These are phyloP conservation scores for Bembecia ichneumoniformis DNA, from an alignment of 2,888 invertebrate species.

Conservation along the genomic window DNA sequence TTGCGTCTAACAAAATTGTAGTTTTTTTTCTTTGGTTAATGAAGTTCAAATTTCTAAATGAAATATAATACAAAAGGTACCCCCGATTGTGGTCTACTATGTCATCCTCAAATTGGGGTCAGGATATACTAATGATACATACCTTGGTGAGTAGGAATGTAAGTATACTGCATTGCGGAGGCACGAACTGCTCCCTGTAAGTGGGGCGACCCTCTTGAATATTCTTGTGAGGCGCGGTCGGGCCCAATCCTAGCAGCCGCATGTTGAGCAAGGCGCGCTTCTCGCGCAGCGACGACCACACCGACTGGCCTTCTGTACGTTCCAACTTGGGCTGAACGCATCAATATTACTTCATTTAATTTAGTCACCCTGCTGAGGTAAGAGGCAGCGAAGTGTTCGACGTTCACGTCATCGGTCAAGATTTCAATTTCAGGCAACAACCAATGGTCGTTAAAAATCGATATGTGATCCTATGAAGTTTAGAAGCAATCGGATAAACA, in stretches of 20 bases:
- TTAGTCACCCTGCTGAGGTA: too few relatives aligned
- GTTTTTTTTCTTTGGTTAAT: too few relatives aligned
- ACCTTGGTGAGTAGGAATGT: conserved; percentile 90
- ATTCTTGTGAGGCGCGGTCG: conserved; percentile 64
- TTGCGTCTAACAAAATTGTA: too few relatives aligned
- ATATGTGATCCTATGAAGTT: background rate
- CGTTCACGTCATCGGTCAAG: too few relatives aligned
- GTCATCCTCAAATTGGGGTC: background rate
- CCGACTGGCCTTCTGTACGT: conserved; percentile 63
- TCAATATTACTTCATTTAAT: background rate
- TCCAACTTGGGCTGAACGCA: conserved; percentile 63
- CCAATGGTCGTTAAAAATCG: background rate
- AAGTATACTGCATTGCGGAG: conserved; percentile 96
- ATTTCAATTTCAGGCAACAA: too few relatives aligned
- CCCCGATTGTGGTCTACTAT: background rate
- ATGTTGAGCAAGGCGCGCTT: conserved; percentile 93
- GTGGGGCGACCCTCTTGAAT: conserved; percentile 94
- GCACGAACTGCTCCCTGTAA: conserved; percentile 95
- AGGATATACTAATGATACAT: conserved; percentile 2
- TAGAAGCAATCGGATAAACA: too few relatives aligned
- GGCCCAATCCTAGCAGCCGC: conserved; percentile 86
- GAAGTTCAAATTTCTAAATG: too few relatives aligned
- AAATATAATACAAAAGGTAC: too few relatives aligned
- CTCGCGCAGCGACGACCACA: conserved; percentile 83
- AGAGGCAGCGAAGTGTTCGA: too few relatives aligned